Evolutionary conservation across 53 echinoderm and acorn worm species (phyloP).

Genomic region (Henricia sp.): DNA sequence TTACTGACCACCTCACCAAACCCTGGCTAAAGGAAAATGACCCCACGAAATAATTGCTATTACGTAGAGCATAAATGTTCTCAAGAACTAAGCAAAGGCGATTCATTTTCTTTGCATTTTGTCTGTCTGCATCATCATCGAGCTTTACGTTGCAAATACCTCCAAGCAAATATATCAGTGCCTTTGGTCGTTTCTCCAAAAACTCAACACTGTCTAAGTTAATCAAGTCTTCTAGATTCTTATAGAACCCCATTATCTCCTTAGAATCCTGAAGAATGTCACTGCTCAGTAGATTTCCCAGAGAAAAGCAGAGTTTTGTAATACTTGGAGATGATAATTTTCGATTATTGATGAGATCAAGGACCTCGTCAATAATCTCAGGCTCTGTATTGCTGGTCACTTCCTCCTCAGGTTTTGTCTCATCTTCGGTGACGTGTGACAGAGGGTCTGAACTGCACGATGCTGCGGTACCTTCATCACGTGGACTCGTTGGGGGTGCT

Average conservation of each 20-base stretch:
- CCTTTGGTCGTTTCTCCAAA: background rate
- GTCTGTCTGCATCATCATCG: background rate
- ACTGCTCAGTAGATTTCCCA: background rate
- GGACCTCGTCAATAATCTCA: too few species aligned
- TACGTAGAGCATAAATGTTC: background rate
- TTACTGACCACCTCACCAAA: too few species aligned
- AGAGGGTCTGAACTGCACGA: too few species aligned
- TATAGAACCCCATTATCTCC: background rate
- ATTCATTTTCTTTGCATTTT: background rate
- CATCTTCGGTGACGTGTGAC: too few species aligned
- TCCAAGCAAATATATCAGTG: background rate
- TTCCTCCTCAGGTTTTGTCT: too few species aligned
- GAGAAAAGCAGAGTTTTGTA: too few species aligned
- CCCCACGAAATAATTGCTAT: background rate
- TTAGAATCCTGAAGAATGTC: background rate
- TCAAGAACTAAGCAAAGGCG: background rate
- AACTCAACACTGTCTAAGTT: background rate
- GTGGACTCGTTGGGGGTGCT: too few species aligned
- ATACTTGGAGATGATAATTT: too few species aligned
- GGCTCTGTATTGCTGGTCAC: too few species aligned
- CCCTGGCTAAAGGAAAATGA: conserved; percentile 14
- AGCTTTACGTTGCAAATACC: background rate
- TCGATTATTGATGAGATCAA: too few species aligned
- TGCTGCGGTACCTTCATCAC: too few species aligned
- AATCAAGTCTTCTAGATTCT: background rate